Evolutionary conservation across 2,113 vertebrate genomes (phyloP).

Genomic region (Tricholaema leucomelas): DNA sequence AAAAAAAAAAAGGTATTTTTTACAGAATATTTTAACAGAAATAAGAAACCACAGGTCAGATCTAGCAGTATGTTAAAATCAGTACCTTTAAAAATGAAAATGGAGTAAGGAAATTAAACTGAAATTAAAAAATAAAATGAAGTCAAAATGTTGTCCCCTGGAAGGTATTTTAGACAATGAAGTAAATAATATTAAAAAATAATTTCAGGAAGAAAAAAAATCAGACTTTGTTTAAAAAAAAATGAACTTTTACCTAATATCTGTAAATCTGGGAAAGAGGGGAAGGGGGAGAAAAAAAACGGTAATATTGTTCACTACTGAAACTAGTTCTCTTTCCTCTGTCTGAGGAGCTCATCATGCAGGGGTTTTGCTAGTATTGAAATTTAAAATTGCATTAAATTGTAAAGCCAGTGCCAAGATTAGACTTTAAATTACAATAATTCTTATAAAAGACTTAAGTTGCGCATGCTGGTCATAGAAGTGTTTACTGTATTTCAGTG

Average conservation of each 20-base stretch:
- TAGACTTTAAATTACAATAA: not conserved
- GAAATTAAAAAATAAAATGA: not conserved
- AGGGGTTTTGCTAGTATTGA: not conserved
- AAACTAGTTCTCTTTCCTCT: not conserved
- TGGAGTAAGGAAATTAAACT: not conserved
- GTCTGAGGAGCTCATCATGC: not conserved
- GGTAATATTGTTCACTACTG: not conserved
- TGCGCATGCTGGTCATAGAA: not conserved
- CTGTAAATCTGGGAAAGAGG: not conserved
- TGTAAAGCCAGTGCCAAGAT: not conserved
- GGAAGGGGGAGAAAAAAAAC: not conserved
- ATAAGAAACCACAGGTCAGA: not conserved
- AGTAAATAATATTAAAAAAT: not conserved
- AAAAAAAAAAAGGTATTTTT: not conserved
- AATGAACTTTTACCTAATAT: not conserved
- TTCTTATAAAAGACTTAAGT: not conserved
- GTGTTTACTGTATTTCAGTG: not conserved
- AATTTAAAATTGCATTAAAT: not conserved
- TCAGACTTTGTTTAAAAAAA: not conserved
- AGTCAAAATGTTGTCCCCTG: not conserved
- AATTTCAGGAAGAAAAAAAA: not conserved
- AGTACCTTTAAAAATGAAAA: not conserved
- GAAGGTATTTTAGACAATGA: not conserved
- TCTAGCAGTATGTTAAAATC: not conserved
- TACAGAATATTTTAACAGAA: not conserved